Percentiles rank a stretch among this genome's conserved stretches.
Conservation (phyloP, 2,113 vertebrate genomes). For the Pedionomus torquatus region DNA sequence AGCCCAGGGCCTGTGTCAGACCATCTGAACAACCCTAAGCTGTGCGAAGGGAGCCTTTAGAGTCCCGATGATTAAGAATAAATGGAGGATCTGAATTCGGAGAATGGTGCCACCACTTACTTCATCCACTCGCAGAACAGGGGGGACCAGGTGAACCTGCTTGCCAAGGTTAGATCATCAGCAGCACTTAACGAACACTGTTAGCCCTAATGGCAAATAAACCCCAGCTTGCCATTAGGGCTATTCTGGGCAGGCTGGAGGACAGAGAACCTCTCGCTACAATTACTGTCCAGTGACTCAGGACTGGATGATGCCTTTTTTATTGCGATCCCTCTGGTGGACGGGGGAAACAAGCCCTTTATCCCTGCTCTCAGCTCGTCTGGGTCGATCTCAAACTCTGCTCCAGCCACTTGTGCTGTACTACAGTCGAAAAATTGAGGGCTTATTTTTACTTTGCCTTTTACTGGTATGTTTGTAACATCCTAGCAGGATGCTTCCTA, state of each 20-base stretch:
- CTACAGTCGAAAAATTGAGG: not conserved
- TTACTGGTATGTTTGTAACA: fast-evolving
- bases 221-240: not conserved
- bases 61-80: not conserved
- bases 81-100: not conserved
- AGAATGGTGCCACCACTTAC: not conserved
- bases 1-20: not conserved
- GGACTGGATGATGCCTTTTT: not conserved
- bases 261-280: not conserved
- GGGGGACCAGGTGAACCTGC: constrained; percentile 27
- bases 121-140: not conserved
- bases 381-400: not conserved
- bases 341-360: not conserved
- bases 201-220: not conserved
- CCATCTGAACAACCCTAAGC: not conserved
- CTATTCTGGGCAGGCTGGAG: not conserved
- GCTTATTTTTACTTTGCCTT: not conserved
- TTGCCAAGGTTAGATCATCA: not conserved
- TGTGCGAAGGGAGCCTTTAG: not conserved
- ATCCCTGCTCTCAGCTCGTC: not conserved
- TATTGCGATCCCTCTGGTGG: not conserved
- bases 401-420: not conserved
- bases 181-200: not conserved
- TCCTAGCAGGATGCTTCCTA: not conserved
- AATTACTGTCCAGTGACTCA: not conserved